A percentile compares a stretch with the other conserved stretches of the same genome.
phyloP scores from a whole-genome alignment of 2,888 invertebrate genomes.

The Theodoxus fluviatilis region DNA sequence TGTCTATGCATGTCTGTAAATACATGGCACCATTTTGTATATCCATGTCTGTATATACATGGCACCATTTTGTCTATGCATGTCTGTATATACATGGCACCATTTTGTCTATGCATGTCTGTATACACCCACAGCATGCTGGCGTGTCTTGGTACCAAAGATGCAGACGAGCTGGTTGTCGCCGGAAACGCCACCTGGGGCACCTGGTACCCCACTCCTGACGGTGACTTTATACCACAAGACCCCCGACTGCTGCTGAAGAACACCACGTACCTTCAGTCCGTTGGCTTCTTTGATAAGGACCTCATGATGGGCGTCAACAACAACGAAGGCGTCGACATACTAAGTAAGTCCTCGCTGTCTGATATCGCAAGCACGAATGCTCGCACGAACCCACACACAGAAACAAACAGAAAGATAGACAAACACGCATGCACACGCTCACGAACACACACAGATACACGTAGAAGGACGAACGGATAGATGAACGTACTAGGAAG shows the following conservation, averaged over 20 bases:
- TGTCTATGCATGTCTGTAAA: no score
- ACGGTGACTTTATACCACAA: slow-evolving; percentile 20
- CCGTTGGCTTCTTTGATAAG: not conserved
- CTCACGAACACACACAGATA: not conserved
- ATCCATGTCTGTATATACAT: no score
- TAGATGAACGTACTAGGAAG: not conserved
- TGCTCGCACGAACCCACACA: not conserved
- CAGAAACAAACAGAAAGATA: not conserved
- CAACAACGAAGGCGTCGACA: slow-evolving; percentile 26
- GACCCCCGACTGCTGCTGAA: slow-evolving; percentile 4
- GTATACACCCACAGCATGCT: no score
- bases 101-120: no score
- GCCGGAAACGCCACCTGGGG: no score
- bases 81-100: no score
- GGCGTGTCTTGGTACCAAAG: no score
- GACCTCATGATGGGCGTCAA: slow-evolving; percentile 26
- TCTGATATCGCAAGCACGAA: not conserved
- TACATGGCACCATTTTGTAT: no score
- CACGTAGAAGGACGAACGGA: not conserved
- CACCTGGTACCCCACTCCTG: slow-evolving; percentile 18
- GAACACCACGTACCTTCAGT: slow-evolving; percentile 6
- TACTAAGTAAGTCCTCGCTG: not conserved
- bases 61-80: no score
- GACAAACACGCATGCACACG: not conserved
- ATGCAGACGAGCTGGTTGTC: no score